Percentiles rank a stretch among this genome's conserved stretches.
Evolutionary conservation across 1,140 invertebrate species (phyloP).

Genomic region (Dendrolimus punctatus): DNA sequence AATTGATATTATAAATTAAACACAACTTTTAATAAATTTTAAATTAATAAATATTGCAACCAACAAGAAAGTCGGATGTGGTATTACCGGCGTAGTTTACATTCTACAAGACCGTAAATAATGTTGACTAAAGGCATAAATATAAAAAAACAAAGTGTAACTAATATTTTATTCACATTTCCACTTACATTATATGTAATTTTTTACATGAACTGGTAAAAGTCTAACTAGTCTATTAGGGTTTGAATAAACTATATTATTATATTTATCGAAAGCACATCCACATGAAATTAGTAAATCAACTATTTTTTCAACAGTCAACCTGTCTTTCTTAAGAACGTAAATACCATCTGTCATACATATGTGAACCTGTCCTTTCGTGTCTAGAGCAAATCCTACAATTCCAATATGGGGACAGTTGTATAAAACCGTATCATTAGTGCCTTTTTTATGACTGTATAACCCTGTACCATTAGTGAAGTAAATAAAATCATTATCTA

Average conservation of each 20-base stretch:
- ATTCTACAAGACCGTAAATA: too few relatives aligned
- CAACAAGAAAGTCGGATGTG: too few relatives aligned
- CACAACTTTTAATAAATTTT: too few relatives aligned
- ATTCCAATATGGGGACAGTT: constrained; percentile 17
- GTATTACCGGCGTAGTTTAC: too few relatives aligned
- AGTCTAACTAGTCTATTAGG: constrained; percentile 29
- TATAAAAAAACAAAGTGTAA: not conserved
- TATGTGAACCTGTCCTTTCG: constrained; percentile 31
- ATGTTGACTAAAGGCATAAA: not conserved
- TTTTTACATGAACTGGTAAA: constrained; percentile 29
- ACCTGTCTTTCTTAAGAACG: constrained; percentile 22
- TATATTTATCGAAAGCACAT: constrained; percentile 42
- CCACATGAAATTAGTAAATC: constrained; percentile 37
- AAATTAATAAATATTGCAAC: too few relatives aligned
- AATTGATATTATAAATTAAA: too few relatives aligned
- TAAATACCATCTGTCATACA: constrained; percentile 44
- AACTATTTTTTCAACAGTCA: constrained; percentile 28
- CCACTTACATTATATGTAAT: constrained; percentile 11
- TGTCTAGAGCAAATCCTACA: constrained; percentile 35
- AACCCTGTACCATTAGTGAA: constrained; percentile 42
- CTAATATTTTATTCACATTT: not conserved
- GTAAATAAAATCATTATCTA: constrained; percentile 40
- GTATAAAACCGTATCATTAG: constrained; percentile 30
- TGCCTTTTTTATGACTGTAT: constrained; percentile 40
- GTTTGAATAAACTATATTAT: constrained; percentile 52